Conservation (phyloP, 92 coral and sea anemone genomes). For the Anthopleura xanthogrammica region DNA sequence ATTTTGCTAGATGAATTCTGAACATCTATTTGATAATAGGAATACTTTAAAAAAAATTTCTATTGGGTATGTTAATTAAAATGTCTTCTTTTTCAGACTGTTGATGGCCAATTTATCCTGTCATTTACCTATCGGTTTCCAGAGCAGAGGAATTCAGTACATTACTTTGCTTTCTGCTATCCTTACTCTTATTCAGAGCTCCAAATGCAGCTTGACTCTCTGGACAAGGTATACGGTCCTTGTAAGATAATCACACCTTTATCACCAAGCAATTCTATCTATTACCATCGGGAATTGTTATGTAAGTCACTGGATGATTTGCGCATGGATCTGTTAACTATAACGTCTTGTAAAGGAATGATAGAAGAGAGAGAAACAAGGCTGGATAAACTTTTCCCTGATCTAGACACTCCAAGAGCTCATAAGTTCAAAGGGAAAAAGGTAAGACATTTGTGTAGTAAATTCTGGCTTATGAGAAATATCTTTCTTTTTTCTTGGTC, state of each 20-base stretch:
- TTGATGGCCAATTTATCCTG: conserved; percentile 90
- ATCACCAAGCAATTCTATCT: conserved; percentile 53
- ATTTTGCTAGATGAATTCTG: too few relatives aligned
- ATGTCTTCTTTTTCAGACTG: conserved; percentile 54
- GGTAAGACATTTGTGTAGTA: conserved; percentile 29
- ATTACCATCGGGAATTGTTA: conserved; percentile 80
- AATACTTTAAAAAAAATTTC: background rate
- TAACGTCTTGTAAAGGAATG: conserved; percentile 85
- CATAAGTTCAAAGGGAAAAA: conserved; percentile 81
- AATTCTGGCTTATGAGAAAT: too few relatives aligned
- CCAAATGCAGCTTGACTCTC: conserved; percentile 63
- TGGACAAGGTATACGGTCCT: conserved; percentile 47
- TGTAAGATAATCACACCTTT: conserved; percentile 64
- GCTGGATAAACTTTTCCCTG: conserved; percentile 76
- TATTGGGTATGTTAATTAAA: background rate
- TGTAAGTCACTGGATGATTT: conserved; percentile 81
- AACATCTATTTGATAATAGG: too few relatives aligned
- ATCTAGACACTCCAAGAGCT: conserved; percentile 66
- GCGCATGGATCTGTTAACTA: conserved; percentile 85
- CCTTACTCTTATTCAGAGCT: conserved; percentile 91
- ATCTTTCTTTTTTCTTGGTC: too few relatives aligned
- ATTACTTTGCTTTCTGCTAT: conserved; percentile 95
- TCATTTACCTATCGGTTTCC: conserved; percentile 94
- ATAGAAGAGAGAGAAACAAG: conserved; percentile 63
- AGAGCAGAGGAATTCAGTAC: conserved; percentile 72